A percentile compares a stretch with the other conserved stretches of the same genome.
phyloP scores from a whole-genome alignment of 2,113 vertebrate species.

The Pelodiscus sinensis region DNA sequence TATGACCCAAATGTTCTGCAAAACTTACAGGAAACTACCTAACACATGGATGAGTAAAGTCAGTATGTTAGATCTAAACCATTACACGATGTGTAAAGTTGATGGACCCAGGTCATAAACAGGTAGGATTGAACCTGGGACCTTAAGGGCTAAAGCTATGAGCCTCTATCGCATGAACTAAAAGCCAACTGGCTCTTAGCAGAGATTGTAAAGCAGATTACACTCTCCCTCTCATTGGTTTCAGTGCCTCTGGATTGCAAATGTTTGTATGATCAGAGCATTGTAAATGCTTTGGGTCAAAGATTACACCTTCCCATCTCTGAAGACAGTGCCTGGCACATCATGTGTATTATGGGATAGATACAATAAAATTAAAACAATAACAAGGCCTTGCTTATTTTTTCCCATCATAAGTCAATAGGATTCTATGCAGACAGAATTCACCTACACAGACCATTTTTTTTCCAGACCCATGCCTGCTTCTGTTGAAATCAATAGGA shows the following conservation, averaged over 20 bases:
- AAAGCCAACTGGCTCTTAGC: no score
- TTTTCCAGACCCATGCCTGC: neutral
- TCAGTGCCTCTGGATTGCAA: neutral
- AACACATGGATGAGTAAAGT: conserved; percentile 1
- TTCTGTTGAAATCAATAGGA: conserved; percentile 42
- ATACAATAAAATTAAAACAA: neutral
- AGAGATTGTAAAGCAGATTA: no score
- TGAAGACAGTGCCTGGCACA: neutral
- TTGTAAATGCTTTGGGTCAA: neutral
- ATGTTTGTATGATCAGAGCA: neutral
- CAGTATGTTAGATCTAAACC: neutral
- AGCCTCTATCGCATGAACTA: no score
- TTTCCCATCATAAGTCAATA: conserved; percentile 2
- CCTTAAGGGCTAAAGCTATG: no score
- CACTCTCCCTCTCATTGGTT: no score
- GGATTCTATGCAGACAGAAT: neutral
- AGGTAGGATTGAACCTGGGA: no score
- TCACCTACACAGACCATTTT: conserved; percentile 31
- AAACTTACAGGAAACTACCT: neutral
- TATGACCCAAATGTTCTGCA: neutral
- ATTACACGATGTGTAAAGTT: no score
- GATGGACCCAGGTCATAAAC: no score
- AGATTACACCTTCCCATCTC: neutral
- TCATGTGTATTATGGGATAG: conserved; percentile 19
- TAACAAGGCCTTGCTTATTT: neutral